These are phyloP conservation scores for Cenopis cana DNA, from an alignment of 2,888 invertebrate species.

Conservation along the genomic window DNA sequence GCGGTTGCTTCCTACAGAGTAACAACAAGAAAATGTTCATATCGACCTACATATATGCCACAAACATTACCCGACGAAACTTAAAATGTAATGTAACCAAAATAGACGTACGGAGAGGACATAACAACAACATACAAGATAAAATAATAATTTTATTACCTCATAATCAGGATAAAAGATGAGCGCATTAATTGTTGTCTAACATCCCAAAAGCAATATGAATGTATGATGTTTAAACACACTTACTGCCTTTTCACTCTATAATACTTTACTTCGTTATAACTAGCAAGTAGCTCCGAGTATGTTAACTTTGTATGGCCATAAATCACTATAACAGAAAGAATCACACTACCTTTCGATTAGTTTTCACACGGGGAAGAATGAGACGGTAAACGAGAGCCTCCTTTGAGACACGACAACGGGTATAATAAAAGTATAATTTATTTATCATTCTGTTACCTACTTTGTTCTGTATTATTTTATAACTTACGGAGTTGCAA, in stretches of 20 bases:
- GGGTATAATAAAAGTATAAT: slow-evolving; percentile 57
- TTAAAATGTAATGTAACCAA: slow-evolving; percentile 16
- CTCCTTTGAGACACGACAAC: slow-evolving; percentile 76
- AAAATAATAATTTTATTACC: slow-evolving; percentile 75
- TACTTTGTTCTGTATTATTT: slow-evolving; percentile 46
- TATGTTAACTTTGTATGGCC: slow-evolving; percentile 68
- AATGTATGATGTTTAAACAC: slow-evolving; percentile 8
- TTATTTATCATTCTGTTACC: slow-evolving; percentile 61
- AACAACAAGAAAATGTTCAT: not conserved
- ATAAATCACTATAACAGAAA: slow-evolving; percentile 66
- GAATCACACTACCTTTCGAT: slow-evolving; percentile 17
- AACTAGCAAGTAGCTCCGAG: slow-evolving; percentile 70
- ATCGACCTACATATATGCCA: not conserved
- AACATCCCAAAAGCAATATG: not conserved
- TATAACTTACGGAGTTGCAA: slow-evolving; percentile 28
- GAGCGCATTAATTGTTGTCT: slow-evolving; percentile 49
- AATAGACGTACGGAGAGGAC: not conserved
- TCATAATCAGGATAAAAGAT: slow-evolving; percentile 62
- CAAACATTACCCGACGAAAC: not conserved
- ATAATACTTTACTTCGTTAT: slow-evolving; percentile 53
- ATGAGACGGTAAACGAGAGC: slow-evolving; percentile 49
- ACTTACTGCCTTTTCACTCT: slow-evolving; percentile 20
- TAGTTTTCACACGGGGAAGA: slow-evolving; percentile 2
- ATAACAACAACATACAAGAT: slow-evolving; percentile 52
- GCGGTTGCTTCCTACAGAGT: not conserved